These are phyloP conservation scores for Saccostrea cuccullata DNA, from an alignment of 1,140 invertebrate species.

Conservation along the genomic window DNA sequence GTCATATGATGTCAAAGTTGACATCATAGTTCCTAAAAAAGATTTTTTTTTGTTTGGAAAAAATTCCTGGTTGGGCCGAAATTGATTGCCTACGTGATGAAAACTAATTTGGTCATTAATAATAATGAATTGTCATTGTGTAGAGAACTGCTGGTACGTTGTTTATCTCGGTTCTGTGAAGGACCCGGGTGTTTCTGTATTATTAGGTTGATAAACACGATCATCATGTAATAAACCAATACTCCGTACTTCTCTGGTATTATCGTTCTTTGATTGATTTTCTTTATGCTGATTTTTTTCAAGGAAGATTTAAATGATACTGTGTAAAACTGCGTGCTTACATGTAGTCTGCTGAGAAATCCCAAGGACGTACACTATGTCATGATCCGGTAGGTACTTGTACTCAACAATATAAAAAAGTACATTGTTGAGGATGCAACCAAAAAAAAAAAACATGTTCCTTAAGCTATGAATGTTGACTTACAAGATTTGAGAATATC, in stretches of 20 bases:
- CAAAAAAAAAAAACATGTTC: too few species aligned
- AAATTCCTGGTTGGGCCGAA: not conserved
- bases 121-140: not conserved
- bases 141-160: slow-evolving; percentile 2
- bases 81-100: not conserved
- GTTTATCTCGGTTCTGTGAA: slow-evolving; percentile 1
- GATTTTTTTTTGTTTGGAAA: not conserved
- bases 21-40: not conserved
- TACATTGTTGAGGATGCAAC: too few species aligned
- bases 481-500: too few species aligned
- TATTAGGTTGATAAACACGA: slow-evolving; percentile 27
- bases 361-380: too few species aligned
- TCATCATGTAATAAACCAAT: slow-evolving; percentile 34
- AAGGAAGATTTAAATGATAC: too few species aligned
- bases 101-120: not conserved
- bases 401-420: too few species aligned
- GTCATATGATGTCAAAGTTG: not conserved
- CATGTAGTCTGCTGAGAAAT: too few species aligned
- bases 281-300: too few species aligned
- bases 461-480: too few species aligned
- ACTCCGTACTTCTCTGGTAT: not conserved
- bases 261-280: not conserved
- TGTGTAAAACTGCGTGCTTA: too few species aligned
- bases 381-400: too few species aligned
- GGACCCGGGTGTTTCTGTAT: not conserved